These are phyloP conservation scores for Polyploca ridens DNA, from an alignment of 2,888 invertebrate species.

Conservation along the genomic window DNA sequence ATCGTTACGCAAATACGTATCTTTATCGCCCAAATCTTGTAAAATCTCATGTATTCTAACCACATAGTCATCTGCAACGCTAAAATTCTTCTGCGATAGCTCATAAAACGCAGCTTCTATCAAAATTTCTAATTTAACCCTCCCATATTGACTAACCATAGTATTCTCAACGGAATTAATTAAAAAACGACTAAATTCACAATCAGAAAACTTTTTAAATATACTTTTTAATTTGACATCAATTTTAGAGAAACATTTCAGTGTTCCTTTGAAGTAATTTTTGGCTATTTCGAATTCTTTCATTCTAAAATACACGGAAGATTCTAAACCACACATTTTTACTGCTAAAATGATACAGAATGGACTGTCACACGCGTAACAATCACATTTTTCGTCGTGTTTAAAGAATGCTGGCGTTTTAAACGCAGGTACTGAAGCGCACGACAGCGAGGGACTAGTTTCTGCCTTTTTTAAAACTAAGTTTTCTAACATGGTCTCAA, in stretches of 20 bases:
- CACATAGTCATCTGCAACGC: conserved; percentile 53
- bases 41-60: conserved; percentile 60
- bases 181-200: conserved; percentile 44
- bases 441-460: conserved; percentile 52
- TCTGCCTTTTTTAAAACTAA: conserved; percentile 43
- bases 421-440: conserved; percentile 45
- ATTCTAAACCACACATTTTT: conserved; percentile 52
- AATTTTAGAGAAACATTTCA: conserved; percentile 40
- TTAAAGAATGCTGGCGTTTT: conserved; percentile 53
- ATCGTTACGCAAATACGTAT: conserved; percentile 55
- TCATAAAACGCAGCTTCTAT: conserved; percentile 64
- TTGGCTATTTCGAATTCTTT: conserved; percentile 60
- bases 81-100: conserved; percentile 44
- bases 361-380: conserved; percentile 57
- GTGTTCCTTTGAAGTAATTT: conserved; percentile 63
- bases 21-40: conserved; percentile 34
- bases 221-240: conserved; percentile 43
- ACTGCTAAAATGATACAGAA: conserved; percentile 45
- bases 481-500: conserved; percentile 64
- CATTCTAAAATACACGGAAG: conserved; percentile 57
- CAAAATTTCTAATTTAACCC: conserved; percentile 50
- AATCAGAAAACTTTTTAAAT: conserved; percentile 23
- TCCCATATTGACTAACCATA: conserved; percentile 40
- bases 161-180: conserved; percentile 40
- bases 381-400: conserved; percentile 52